These are phyloP conservation scores for Dascyllus trimaculatus DNA, from an alignment of 2,113 vertebrate species.

Conservation along the genomic window DNA sequence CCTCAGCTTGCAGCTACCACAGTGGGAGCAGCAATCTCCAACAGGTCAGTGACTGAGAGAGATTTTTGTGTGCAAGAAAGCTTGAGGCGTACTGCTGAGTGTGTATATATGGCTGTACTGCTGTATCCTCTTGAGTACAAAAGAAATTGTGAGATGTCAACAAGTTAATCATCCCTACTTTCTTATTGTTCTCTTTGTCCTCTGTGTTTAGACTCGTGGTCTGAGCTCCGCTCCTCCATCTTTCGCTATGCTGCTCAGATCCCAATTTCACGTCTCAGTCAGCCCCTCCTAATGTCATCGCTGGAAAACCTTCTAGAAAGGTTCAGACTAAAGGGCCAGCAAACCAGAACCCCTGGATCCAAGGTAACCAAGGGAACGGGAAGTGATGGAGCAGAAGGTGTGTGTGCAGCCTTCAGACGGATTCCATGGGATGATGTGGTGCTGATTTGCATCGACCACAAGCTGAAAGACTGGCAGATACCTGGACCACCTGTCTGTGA, in stretches of 20 bases:
- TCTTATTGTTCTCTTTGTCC: neutral
- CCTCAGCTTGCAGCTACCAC: conserved; percentile 91
- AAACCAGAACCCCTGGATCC: neutral
- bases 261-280: conserved; percentile 82
- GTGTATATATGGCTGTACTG: too few species aligned
- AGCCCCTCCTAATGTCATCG: conserved; percentile 91
- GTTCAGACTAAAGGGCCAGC: conserved; percentile 63
- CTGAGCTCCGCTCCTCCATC: conserved; percentile 87
- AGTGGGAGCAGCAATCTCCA: conserved; percentile 85
- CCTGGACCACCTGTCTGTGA: conserved; percentile 78
- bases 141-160: neutral
- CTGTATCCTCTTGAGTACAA: too few species aligned
- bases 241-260: conserved; percentile 88
- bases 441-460: conserved; percentile 92
- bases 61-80: neutral
- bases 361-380: conserved; percentile 51
- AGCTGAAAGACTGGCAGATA: conserved; percentile 91
- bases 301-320: conserved; percentile 89
- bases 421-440: conserved; percentile 93
- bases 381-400: neutral
- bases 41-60: conserved; percentile 78
- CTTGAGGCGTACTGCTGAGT: too few species aligned
- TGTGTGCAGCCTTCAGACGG: conserved; percentile 75
- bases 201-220: conserved; percentile 87
- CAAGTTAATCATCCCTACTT: neutral